Evolutionary conservation across 2,888 invertebrate species (phyloP), one percentile per base, ranked within the genome.

Genomic region (Acronicta alni): DNA sequence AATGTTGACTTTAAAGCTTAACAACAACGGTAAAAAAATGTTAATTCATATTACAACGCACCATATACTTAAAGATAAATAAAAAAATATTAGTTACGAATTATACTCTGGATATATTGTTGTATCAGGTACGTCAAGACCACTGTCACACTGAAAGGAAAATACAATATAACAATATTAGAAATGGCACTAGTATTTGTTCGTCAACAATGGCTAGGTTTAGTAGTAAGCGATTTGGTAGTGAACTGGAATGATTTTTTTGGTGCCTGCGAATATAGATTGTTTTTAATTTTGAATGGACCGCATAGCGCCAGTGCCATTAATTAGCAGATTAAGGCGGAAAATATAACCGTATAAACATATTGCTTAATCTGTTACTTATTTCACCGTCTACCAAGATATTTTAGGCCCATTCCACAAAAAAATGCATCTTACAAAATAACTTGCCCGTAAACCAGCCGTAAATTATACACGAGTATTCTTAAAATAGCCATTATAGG

Each of bases 111-210:
- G 85, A 89, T 72, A 88, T 89, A 93, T 76, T 84, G 90, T 60
- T 90, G 91, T 77, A 89, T 84, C 90, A 93, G 88, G 93, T 87
- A 93, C 85, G 89, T 89, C 82, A 93, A 83, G 75, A 90, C 81
- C 88, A 93, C 77, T 85, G 91, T 87, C 75, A 89, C 82, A 83
- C 93, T 93, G 93, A 90, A 93, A 93, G 79, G 75, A 83, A 90
- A 88, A 86, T 70, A 76, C 47, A 73, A 72, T 72, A 61, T 67
- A 72, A 54, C 62, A 44, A 48, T 67, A 79, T 72, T 79, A 80
- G 70, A 72, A 68, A 81, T 79, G 72, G 73, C 73, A 79, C 65
- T 60, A 2, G 18, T 54, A 26, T 30, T 12, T 30, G 39, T 58
- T 55, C 38, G 52, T 16, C 8, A 38, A 5, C 32, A n/a, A 39